Evolutionary conservation across 2,888 invertebrate genomes (phyloP), one percentile per base, ranked within the genome.

Genomic region (Philopedon plagiatum): DNA sequence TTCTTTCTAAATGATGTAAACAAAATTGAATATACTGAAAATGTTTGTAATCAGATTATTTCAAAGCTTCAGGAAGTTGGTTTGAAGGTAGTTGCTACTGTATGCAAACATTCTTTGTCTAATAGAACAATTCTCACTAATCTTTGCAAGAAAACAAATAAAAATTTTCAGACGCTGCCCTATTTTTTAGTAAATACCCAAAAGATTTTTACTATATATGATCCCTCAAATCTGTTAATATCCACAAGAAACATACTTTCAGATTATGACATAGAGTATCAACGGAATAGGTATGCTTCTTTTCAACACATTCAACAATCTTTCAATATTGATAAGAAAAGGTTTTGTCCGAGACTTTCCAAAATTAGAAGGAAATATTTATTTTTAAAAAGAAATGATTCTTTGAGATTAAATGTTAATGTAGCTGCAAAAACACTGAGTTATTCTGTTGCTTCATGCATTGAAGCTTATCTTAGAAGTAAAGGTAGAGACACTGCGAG

Each of bases 1-100:
- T 60, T 21, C 15, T 60, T 60, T 60, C 13, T 37, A 8, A 39
- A n/a, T 26, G 13, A 49, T 49, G n/a, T 26, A 4, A 13, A 49
- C 7, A 49, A 13, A 23, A 26, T 8, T 26, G 26, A 26, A 13
- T 49, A 26, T 13, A 26, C 13, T 13, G 5, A 26, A 26, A 13
- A 26, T 49, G 1, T 26, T 3, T 5, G 11, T 49, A 1, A 26
- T 5, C 1, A 26, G n/a, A 26, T 49, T 26, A 13, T 49, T 49
- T 26, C 13, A 2, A 23, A 26, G 13, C 13, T 49, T 3, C 49
- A 49, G 13, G 26, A 23, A 26, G 9, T 26, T 26, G 49, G 49
- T 7, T 13, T 49, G 5, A 49, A 49, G 1, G 49, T 49, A 13
- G 49, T 49, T 0, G 23, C 26, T n/a, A 49, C 26, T 26, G 7